Evolutionary conservation across 2,113 vertebrate species (phyloP).

Genomic region (Columbina picui): DNA sequence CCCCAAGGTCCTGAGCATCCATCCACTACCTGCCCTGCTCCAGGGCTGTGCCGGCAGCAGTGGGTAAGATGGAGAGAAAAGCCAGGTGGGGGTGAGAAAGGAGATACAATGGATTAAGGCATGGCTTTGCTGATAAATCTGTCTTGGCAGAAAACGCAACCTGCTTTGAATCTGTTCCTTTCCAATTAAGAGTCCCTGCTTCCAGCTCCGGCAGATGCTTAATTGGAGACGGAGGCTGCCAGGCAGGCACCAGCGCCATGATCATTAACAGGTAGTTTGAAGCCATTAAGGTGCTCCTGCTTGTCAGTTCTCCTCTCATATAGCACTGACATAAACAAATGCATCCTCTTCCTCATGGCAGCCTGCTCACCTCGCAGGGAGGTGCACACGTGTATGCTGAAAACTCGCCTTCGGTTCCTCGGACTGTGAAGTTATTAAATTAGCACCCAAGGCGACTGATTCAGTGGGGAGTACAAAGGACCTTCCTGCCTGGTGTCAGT

Average conservation of each 20-base stretch:
- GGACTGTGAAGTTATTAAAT: constrained; percentile 57
- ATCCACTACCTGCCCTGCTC: constrained; percentile 29
- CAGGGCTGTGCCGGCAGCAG: neutral
- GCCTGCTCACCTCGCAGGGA: neutral
- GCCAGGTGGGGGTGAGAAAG: neutral
- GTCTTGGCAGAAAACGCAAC: constrained; percentile 74
- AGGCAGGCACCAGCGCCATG: constrained; percentile 71
- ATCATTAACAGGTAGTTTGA: constrained; percentile 81
- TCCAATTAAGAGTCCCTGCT: constrained; percentile 76
- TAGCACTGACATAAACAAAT: constrained; percentile 58
- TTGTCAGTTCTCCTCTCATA: constrained; percentile 67
- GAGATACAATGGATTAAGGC: constrained; percentile 52
- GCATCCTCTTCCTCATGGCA: constrained; percentile 15
- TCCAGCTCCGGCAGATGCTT: constrained; percentile 82
- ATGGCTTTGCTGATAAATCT: constrained; percentile 61
- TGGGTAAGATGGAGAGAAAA: neutral
- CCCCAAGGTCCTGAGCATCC: constrained; percentile 13
- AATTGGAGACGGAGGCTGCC: constrained; percentile 77
- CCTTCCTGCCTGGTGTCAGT: constrained; percentile 66
- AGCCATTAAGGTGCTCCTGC: constrained; percentile 71
- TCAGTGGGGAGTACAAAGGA: constrained; percentile 53
- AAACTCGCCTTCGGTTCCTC: neutral
- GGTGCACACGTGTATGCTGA: neutral
- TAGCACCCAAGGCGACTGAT: constrained; percentile 62
- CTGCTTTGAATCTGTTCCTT: constrained; percentile 75